Percentiles rank a stretch among this genome's conserved stretches.
phyloP scores from a whole-genome alignment of 2,797 vertebrate genomes.

The Acipenser ruthenus region DNA sequence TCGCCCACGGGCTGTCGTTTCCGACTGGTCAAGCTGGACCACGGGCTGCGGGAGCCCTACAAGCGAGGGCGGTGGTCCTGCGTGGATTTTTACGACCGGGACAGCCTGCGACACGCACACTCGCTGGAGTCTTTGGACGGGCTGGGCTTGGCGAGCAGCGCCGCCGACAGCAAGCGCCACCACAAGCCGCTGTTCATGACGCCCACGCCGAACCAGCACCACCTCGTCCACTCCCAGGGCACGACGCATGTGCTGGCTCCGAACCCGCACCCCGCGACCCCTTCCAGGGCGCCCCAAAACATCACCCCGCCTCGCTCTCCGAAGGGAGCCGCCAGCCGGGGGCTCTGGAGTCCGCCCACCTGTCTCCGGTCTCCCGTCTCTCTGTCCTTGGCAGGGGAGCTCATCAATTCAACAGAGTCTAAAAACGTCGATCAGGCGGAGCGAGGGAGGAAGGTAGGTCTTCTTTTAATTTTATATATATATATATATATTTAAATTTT shows the following conservation, averaged over 20 bases:
- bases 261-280: constrained; percentile 3
- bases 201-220: constrained; percentile 24
- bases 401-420: constrained; percentile 13
- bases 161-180: no score
- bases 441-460: constrained; percentile 10
- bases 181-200: constrained; percentile 17
- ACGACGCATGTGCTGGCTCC: constrained; percentile 30
- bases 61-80: constrained; percentile 74
- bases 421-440: constrained; percentile 21
- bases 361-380: not conserved
- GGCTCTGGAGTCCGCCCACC: constrained; percentile 20
- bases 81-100: constrained; percentile 59
- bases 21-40: constrained; percentile 67
- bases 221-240: constrained; percentile 39
- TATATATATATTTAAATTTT: no score
- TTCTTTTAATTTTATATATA: no score
- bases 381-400: not conserved
- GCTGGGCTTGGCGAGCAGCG: constrained; percentile 17
- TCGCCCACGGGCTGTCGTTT: constrained; percentile 61
- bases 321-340: constrained; percentile 10
- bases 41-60: constrained; percentile 58
- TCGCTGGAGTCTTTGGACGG: constrained; percentile 68
- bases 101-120: constrained; percentile 63
- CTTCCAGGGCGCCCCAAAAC: constrained; percentile 25
- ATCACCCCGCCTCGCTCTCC: constrained; percentile 30